Percentiles rank a stretch among this genome's conserved stretches.
Conservation (phyloP, 1,140 invertebrate species). For the Colletes latitarsis region DNA sequence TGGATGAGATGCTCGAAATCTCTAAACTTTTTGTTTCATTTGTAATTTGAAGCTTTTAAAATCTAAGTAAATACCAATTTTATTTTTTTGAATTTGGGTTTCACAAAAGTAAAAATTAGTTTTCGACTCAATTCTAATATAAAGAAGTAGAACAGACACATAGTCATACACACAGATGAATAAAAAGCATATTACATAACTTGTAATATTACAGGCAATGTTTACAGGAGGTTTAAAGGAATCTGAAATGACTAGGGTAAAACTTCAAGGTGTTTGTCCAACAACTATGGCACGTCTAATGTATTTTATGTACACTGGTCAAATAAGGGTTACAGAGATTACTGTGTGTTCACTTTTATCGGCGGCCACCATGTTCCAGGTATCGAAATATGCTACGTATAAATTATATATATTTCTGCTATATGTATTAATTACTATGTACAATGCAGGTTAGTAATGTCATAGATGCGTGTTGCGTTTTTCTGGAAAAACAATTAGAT, state of each 20-base stretch:
- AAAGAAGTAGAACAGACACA: too few relatives aligned
- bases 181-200: slow-evolving; percentile 6
- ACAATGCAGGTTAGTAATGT: slow-evolving; percentile 89
- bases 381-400: slow-evolving; percentile 71
- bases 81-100: too few relatives aligned
- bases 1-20: too few relatives aligned
- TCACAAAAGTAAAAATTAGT: too few relatives aligned
- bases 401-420: not conserved
- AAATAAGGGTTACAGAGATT: slow-evolving; percentile 93
- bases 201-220: slow-evolving; percentile 87
- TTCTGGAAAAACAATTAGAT: slow-evolving; percentile 94
- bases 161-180: too few relatives aligned
- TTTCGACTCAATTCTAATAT: too few relatives aligned
- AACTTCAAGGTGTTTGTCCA: slow-evolving; percentile 92
- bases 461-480: slow-evolving; percentile 94
- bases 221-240: slow-evolving; percentile 94
- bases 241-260: slow-evolving; percentile 91
- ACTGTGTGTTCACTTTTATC: slow-evolving; percentile 94
- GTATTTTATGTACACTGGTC: slow-evolving; percentile 95
- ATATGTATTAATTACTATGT: not conserved
- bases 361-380: slow-evolving; percentile 96
- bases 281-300: slow-evolving; percentile 92
- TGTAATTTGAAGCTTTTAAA: too few relatives aligned
- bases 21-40: too few relatives aligned
- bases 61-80: too few relatives aligned